Evolutionary conservation across 2,113 vertebrate genomes (phyloP), one percentile per base, ranked within the genome.

Genomic region (Mastomys natalensis): DNA sequence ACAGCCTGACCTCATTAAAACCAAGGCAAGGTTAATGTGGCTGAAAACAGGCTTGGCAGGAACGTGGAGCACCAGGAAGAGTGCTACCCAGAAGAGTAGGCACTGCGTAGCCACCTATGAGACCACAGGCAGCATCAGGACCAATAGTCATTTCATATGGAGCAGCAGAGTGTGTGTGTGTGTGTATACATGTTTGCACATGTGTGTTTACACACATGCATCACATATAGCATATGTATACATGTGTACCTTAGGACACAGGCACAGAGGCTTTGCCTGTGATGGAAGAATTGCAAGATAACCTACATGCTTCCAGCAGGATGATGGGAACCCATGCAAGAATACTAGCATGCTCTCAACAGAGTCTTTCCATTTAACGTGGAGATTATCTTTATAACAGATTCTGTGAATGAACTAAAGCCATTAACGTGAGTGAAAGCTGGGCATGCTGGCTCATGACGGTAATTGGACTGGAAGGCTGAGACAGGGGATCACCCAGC

Each of bases 311-410:
- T 72, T 17, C 26, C 72, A 89, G 40, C 17, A 76, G 53, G 53
- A 76, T 26, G n/a, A 11, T 51, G 31, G 11, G 29, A 13, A n/a
- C 1, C 0, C 0, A 55, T 15, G 7, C 76, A 84, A 6, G 37
- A 40, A 60, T 15, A 43, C 55, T 43, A 60, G 81, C 37, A 7
- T 62, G 70, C 3, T 34, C 64, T 12, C 7, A 55, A 58, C 3
- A 0, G 34, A n/a, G 16, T 1, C 4, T 0, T 1, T 34, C n/a
- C 60, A 15, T 1, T 12, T 15, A 1, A 5, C 1, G 48, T n/a
- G 26, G 43, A 86, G 84, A n/a, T 53, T 72, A 3, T 24, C 6
- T 43, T 51, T 34, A 40, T 0, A 87, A 73, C 29, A 17, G 78
- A 78, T 37, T 58, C 7, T 11, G 26, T 1, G n/a, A 22, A 34